Conservation (phyloP, 2,888 invertebrate species). For the Sinotaia quadrata region DNA sequence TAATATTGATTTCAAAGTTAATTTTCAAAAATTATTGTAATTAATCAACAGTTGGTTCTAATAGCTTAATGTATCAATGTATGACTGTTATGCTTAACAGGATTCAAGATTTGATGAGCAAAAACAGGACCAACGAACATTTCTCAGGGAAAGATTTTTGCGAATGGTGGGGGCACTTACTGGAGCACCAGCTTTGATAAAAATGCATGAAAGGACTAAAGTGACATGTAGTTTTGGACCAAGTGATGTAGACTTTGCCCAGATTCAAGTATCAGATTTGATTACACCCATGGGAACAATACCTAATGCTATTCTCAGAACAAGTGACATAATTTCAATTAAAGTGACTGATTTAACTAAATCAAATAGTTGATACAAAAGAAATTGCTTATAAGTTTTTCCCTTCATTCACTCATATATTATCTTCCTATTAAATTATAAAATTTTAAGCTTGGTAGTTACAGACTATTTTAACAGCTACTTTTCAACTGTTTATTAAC, state of each 20-base stretch:
- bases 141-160: conserved; percentile 64
- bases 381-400: no score
- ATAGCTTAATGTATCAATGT: neutral
- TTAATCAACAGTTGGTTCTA: neutral
- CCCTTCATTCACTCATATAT: no score
- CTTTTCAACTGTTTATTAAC: no score
- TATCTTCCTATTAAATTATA: no score
- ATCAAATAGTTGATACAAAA: no score
- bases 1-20: neutral
- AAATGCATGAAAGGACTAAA: conserved; percentile 55
- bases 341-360: conserved; percentile 26
- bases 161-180: conserved; percentile 56
- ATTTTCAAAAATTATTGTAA: neutral
- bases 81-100: neutral
- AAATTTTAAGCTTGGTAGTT: no score
- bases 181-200: conserved; percentile 50
- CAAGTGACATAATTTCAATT: conserved; percentile 54
- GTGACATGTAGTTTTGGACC: conserved; percentile 75
- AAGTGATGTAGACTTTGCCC: conserved; percentile 91
- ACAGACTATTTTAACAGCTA: no score
- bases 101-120: neutral
- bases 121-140: conserved; percentile 59
- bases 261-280: conserved; percentile 76
- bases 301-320: conserved; percentile 60
- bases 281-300: conserved; percentile 65